Evolutionary conservation across 2,113 vertebrate species (phyloP), one percentile per base, ranked within the genome.

Genomic region (Aspiorhynchus laticeps): DNA sequence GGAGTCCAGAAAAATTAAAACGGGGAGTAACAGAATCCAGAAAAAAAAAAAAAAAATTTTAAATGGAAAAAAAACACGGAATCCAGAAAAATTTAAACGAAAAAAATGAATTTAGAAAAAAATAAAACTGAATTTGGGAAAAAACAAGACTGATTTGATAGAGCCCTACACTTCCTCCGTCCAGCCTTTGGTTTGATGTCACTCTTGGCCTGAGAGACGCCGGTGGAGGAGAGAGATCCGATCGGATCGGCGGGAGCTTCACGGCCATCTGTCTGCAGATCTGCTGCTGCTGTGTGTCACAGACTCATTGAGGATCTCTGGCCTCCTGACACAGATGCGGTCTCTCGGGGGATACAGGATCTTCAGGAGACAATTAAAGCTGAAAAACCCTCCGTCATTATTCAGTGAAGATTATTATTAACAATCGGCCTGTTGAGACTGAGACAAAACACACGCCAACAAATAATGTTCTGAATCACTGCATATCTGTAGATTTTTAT

Each of bases 181-280:
- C 11, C 17, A 51, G 48, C 14, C 48, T 36, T 33, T 8, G 8
- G 48, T 86, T 59, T 46, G 43, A 46, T 46, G 11, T 46, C 43
- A 46, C 10, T 46, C 2, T 12, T 46, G n/a, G n/a, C n/a, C n/a
- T n/a, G 43, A 46, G 43, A 46, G 43, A 2, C 33, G 33, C n/a
- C n/a, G n/a, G n/a, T n/a, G n/a, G n/a, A n/a, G n/a, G n/a, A n/a
- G n/a, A n/a, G n/a, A n/a, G n/a, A 36, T 3, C 33, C 33, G 33
- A 36, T 3, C 33, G 2, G 33, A 33, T 33, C 33, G 33, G 33
- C 3, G 33, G 33, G 59, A 86, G 59, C 89, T 85, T 89, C 76
- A 77, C 31, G 24, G 79, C 90, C 91, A 91, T 92, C 90, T 92
- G 90, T 80, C 88, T 81, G 12, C 69, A 10, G 17, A 7, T 12